phyloP scores from a whole-genome alignment of 2,888 invertebrate genomes.

The Parelbella ahira region DNA sequence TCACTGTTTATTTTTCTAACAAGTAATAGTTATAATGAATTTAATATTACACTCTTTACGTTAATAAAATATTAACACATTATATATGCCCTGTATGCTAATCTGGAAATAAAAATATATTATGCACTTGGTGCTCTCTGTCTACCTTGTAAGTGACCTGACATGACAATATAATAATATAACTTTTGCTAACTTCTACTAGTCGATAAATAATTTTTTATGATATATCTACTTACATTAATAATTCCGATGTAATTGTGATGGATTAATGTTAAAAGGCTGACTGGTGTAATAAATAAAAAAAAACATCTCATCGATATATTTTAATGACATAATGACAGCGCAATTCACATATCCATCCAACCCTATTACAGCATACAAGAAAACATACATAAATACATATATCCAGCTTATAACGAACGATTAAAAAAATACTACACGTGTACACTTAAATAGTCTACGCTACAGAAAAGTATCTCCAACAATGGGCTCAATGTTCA shows the following conservation, averaged over 20 bases:
- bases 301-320: constrained; percentile 32
- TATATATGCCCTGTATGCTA: too few species aligned
- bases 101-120: too few species aligned
- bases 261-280: too few species aligned
- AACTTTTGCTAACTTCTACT: too few species aligned
- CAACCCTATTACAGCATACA: too few species aligned
- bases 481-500: constrained; percentile 73
- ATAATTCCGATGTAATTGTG: too few species aligned
- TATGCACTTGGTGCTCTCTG: too few species aligned
- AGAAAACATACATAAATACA: constrained; percentile 35
- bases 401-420: constrained; percentile 29
- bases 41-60: not conserved
- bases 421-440: constrained; percentile 16
- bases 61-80: too few species aligned
- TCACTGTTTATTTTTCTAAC: not conserved
- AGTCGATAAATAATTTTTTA: too few species aligned
- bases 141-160: too few species aligned
- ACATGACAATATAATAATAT: too few species aligned
- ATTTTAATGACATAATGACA: constrained; percentile 62
- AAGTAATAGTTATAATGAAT: not conserved
- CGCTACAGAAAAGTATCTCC: constrained; percentile 54
- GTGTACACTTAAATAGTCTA: constrained; percentile 7
- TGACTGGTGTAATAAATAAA: not conserved
- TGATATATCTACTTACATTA: too few species aligned
- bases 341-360: constrained; percentile 57